Conservation (phyloP, 92 coral and sea anemone species). For the Virgularia gustaviana region DNA sequence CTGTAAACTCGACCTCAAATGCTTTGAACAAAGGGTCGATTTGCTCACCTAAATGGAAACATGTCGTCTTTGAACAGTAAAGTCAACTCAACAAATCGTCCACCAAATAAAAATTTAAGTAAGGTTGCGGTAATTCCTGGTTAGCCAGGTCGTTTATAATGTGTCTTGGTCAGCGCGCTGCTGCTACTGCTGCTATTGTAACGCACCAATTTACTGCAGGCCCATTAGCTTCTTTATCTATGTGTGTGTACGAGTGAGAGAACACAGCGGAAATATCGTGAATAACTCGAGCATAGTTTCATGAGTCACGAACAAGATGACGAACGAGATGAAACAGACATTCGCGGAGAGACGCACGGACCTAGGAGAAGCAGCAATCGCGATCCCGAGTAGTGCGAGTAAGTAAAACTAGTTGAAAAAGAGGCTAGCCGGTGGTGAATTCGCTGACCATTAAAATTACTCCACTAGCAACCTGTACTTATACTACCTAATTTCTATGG, state of each 20-base stretch:
- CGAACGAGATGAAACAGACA: neutral
- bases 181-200: too few species aligned
- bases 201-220: slow-evolving; percentile 26
- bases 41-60: slow-evolving; percentile 6
- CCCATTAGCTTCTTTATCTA: slow-evolving; percentile 38
- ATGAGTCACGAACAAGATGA: slow-evolving; percentile 28
- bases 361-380: too few species aligned
- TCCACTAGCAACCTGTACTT: too few species aligned
- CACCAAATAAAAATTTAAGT: neutral
- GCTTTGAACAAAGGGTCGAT: slow-evolving; percentile 31
- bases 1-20: slow-evolving; percentile 23
- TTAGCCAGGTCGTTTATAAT: too few species aligned
- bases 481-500: too few species aligned
- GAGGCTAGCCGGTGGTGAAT: too few species aligned
- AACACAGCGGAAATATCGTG: slow-evolving; percentile 36
- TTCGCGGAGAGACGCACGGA: too few species aligned
- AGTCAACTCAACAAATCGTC: slow-evolving; percentile 10
- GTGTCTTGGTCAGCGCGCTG: too few species aligned
- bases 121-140: too few species aligned
- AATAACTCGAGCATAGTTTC: slow-evolving; percentile 27
- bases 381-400: too few species aligned
- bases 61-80: neutral
- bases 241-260: slow-evolving; percentile 22
- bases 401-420: too few species aligned
- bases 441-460: too few species aligned